Conservation (phyloP, 2,888 invertebrate genomes). For the Pseudococcus jackbeardsleyi region DNA sequence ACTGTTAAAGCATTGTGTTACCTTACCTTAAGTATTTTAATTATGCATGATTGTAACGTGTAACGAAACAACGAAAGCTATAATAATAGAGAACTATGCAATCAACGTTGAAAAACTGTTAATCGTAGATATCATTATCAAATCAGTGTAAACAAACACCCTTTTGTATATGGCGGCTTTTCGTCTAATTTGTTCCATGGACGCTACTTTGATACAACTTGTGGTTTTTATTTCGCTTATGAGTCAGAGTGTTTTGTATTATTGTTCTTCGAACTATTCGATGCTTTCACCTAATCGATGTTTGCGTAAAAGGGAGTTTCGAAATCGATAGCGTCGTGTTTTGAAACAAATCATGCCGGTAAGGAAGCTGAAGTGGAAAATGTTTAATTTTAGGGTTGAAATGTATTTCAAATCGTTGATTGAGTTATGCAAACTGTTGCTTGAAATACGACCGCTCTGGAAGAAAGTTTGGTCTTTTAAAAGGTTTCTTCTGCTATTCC, state of each 20-base stretch:
- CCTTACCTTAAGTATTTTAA: neutral
- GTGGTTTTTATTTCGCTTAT: neutral
- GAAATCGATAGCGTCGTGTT: neutral
- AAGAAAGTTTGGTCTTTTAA: neutral
- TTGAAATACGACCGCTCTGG: neutral
- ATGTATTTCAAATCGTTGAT: neutral
- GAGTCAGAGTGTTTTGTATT: neutral
- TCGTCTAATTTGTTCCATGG: neutral
- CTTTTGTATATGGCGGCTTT: neutral
- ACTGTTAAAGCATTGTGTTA: neutral
- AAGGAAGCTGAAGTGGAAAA: neutral
- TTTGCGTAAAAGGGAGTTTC: neutral
- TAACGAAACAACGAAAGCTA: neutral
- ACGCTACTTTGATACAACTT: neutral
- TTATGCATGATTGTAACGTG: neutral
- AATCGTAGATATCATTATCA: neutral
- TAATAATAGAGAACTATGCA: neutral
- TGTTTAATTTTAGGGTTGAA: neutral
- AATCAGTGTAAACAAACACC: neutral
- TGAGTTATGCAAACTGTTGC: conserved; percentile 20
- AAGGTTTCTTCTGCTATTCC: neutral
- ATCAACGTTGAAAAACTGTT: neutral
- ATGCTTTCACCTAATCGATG: neutral
- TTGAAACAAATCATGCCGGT: conserved; percentile 9
- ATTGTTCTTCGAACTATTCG: neutral